Conservation (phyloP, 2,797 vertebrate species). For the Streptopelia turtur region DNA sequence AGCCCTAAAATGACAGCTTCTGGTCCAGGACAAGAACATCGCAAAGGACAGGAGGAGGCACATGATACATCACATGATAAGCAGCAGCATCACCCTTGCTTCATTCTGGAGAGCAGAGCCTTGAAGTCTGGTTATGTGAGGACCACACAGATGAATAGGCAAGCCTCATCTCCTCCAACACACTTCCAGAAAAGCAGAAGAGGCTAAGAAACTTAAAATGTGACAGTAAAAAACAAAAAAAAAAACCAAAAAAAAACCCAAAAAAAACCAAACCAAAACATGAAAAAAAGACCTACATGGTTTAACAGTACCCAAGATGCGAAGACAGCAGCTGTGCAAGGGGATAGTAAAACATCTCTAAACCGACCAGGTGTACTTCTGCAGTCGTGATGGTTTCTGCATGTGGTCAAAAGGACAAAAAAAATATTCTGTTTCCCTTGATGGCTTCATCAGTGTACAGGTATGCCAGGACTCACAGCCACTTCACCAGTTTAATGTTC, state of each 20-base stretch:
- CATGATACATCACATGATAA: rapidly evolving
- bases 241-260: too few relatives aligned
- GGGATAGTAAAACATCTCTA: not conserved
- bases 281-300: not conserved
- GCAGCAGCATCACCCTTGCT: not conserved
- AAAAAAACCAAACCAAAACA: too few relatives aligned
- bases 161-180: not conserved
- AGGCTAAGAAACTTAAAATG: not conserved
- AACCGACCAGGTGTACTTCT: not conserved
- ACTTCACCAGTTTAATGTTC: not conserved
- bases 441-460: not conserved
- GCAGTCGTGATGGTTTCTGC: not conserved
- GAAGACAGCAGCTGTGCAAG: not conserved
- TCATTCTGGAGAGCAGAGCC: not conserved
- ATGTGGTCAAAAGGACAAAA: not conserved
- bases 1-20: not conserved
- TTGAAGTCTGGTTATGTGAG: not conserved
- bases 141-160: not conserved
- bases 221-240: rapidly evolving
- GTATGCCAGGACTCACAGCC: not conserved
- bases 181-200: not conserved
- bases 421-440: not conserved
- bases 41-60: not conserved
- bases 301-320: not conserved
- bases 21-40: not conserved